Percentiles rank a stretch among this genome's conserved stretches.
Evolutionary conservation across 2,113 vertebrate species (phyloP).

Genomic region (Nestor notabilis): DNA sequence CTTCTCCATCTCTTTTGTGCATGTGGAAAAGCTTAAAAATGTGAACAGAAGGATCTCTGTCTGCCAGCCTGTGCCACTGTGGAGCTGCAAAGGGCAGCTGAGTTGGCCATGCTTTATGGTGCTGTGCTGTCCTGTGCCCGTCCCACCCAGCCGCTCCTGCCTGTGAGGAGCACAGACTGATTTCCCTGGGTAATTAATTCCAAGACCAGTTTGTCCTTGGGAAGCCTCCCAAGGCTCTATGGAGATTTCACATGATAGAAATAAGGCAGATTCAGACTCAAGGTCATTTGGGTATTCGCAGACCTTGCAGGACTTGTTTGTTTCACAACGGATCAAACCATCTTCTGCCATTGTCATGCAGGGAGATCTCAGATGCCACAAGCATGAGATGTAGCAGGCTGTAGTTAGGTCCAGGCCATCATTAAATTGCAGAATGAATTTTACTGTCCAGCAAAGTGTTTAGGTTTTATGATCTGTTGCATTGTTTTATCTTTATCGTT

Average conservation of each 20-base stretch:
- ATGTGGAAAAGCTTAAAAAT: not conserved
- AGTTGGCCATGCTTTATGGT: not conserved
- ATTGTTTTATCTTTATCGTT: not conserved
- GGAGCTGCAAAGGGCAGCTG: not conserved
- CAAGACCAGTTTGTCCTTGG: not conserved
- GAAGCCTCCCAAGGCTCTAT: not conserved
- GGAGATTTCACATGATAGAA: not conserved
- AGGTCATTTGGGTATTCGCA: not conserved
- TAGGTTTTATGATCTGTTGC: not conserved
- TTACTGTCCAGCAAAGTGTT: not conserved
- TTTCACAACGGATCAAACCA: not conserved
- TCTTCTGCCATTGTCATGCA: accelerated
- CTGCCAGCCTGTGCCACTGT: accelerated
- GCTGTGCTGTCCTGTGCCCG: not conserved
- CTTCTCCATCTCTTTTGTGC: not conserved
- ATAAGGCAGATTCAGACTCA: not conserved
- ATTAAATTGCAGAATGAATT: not conserved
- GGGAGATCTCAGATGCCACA: not conserved
- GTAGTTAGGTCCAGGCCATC: not conserved
- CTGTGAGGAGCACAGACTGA: not conserved
- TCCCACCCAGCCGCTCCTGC: not conserved
- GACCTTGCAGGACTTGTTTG: not conserved
- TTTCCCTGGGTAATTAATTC: not conserved
- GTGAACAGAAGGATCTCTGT: not conserved
- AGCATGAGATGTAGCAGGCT: not conserved